These are phyloP conservation scores for Agelaius tricolor DNA, from an alignment of 2,113 vertebrate genomes.

Conservation along the genomic window DNA sequence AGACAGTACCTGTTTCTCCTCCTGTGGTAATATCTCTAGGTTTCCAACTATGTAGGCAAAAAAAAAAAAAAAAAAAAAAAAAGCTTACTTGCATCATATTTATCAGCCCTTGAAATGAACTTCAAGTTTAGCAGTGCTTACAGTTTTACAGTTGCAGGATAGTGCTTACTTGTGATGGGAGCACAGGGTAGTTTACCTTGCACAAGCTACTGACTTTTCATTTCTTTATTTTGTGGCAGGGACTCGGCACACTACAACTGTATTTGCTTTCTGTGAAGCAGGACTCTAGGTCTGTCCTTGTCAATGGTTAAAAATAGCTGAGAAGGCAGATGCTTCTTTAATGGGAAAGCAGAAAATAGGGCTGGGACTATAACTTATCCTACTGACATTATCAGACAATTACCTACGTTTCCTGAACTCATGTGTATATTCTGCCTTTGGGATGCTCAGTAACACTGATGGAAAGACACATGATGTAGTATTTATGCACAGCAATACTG, in stretches of 20 bases:
- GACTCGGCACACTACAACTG: not conserved
- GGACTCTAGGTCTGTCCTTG: not conserved
- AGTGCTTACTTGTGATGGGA: not conserved
- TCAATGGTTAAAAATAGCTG: not conserved
- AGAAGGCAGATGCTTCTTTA: not conserved
- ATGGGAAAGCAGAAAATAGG: not conserved
- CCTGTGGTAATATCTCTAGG: not conserved
- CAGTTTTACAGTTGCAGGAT: not conserved
- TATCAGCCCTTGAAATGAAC: not conserved
- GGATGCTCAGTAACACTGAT: not conserved
- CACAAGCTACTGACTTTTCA: not conserved
- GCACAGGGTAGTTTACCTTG: not conserved
- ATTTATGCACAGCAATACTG: not conserved
- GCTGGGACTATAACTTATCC: not conserved
- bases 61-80: not conserved
- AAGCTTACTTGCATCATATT: not conserved
- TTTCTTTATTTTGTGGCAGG: not conserved
- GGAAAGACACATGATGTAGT: accelerated
- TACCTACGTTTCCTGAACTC: not conserved
- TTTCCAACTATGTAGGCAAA: not conserved
- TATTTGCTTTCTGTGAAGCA: not conserved
- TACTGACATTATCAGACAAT: not conserved
- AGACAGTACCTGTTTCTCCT: not conserved
- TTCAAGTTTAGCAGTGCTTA: not conserved
- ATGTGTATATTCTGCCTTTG: not conserved